Base-by-base conservation (phyloP, 2,888 invertebrate genomes). In the Rhagonycha fulva region DNA sequence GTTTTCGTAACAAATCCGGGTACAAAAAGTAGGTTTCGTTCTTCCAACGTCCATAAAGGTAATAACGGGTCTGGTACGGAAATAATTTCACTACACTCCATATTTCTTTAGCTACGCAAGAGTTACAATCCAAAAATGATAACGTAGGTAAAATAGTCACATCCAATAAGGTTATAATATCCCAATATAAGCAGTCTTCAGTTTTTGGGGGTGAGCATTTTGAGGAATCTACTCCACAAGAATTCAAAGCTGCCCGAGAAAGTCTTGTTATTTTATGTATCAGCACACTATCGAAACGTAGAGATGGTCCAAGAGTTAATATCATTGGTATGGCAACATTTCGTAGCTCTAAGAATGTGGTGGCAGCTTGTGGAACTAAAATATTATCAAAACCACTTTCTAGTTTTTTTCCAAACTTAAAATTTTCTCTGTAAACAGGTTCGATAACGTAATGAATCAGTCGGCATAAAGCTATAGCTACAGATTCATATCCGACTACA, bases 21-120 rank as follows among this genome's bases (percentile, higher is more conserved):
- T 98, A 96, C 66, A 94, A 89, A 76, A 92, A 90, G 81, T 94
- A 93, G 0, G 94, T 93, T 75, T 98, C 97, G 84, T 97, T 97
- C 87, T 99, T 98, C 99, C 99, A 99, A 72, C 97, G 93, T 0
- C 96, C 95, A 87, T 99, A 99, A 79, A 99, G 89, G 81, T 96
- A 94, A 80, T 90, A 94, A 88, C 94, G 91, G 88, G 92, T 92
- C 82, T 96, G 95, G 87, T 97, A 97, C 0, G 97, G 96, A 88
- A 94, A 96, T 69, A 94, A 89, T 86, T 95, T 95, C 14, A 98
- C 88, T 68, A 99, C 91, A 68, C 93, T 93, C 95, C 99, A 99
- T 78, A 99, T 92, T 88, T 99, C 98, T 87, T 99, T 98, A 4
- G 98, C 95, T 87, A 98, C 93, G 82, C 97, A 96, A 86, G 98